Evolutionary conservation across 2,113 vertebrate species (phyloP).

Genomic region (Hyla sarda): DNA sequence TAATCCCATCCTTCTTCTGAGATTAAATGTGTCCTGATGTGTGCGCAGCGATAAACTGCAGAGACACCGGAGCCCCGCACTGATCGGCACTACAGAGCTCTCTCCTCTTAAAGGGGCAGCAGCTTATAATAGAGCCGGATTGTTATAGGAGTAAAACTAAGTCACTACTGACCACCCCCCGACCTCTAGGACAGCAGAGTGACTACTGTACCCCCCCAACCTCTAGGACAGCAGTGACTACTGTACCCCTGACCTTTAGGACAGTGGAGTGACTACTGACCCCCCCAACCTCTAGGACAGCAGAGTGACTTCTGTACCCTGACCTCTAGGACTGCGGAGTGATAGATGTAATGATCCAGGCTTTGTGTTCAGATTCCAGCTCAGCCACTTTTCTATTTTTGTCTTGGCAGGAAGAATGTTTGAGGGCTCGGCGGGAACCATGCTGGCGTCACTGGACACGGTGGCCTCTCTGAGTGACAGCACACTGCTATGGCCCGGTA

Average conservation of each 20-base stretch:
- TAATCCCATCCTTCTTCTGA: neutral
- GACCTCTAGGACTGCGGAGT: too few relatives aligned
- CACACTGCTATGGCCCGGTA: slow-evolving; percentile 94
- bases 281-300: too few relatives aligned
- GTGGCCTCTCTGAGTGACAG: slow-evolving; percentile 83
- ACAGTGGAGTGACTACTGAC: too few relatives aligned
- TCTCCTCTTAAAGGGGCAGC: neutral
- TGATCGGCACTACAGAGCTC: neutral
- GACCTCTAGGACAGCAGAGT: too few relatives aligned
- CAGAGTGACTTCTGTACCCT: too few relatives aligned
- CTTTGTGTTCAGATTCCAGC: neutral
- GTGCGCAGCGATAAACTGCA: neutral
- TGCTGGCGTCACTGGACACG: slow-evolving; percentile 90
- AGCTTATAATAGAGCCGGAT: too few relatives aligned
- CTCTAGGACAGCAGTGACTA: too few relatives aligned
- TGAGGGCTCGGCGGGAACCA: slow-evolving; percentile 88
- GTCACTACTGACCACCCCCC: too few relatives aligned
- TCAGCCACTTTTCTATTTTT: neutral
- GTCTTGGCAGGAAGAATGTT: slow-evolving; percentile 86
- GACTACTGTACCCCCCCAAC: too few relatives aligned
- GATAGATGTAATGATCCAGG: neutral
- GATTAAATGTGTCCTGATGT: neutral
- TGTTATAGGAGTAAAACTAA: too few relatives aligned
- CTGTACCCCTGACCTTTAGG: too few relatives aligned
- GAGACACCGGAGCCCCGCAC: too few relatives aligned